Conservation (phyloP, 2,797 vertebrate species). For the Platalea minor region DNA sequence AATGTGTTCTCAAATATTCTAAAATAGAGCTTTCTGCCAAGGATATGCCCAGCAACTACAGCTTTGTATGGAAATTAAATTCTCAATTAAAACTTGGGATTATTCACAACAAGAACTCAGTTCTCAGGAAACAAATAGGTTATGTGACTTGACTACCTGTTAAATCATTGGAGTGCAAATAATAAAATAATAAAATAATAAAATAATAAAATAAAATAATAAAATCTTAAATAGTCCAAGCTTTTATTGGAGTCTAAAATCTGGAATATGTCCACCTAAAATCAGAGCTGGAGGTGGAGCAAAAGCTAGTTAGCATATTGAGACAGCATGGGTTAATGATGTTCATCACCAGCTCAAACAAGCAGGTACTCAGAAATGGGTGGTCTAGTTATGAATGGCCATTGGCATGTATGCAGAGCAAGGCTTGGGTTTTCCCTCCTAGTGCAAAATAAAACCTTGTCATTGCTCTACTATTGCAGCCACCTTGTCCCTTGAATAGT, state of each 20-base stretch:
- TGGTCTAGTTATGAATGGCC: background rate
- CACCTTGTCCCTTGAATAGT: background rate
- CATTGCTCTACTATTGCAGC: background rate
- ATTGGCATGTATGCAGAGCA: background rate
- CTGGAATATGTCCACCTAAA: background rate
- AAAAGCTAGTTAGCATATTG: background rate
- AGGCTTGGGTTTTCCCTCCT: background rate
- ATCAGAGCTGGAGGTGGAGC: background rate
- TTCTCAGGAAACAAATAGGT: background rate
- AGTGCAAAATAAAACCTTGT: background rate
- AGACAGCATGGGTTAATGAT: background rate
- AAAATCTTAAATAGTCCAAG: background rate
- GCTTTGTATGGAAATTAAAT: background rate
- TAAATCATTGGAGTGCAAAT: background rate
- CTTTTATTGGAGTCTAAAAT: background rate
- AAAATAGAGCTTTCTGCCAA: background rate
- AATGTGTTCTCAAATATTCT: background rate
- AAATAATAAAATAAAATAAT: background rate
- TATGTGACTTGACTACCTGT: background rate
- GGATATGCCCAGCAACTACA: background rate
- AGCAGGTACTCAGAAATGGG: background rate
- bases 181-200: background rate
- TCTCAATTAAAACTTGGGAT: background rate
- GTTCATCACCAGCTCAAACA: background rate
- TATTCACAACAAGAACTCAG: background rate